Percentiles rank a stretch among this genome's conserved stretches.
These are phyloP conservation scores for Hydrolagus colliei DNA, from an alignment of 2,797 vertebrate species.

Conservation along the genomic window DNA sequence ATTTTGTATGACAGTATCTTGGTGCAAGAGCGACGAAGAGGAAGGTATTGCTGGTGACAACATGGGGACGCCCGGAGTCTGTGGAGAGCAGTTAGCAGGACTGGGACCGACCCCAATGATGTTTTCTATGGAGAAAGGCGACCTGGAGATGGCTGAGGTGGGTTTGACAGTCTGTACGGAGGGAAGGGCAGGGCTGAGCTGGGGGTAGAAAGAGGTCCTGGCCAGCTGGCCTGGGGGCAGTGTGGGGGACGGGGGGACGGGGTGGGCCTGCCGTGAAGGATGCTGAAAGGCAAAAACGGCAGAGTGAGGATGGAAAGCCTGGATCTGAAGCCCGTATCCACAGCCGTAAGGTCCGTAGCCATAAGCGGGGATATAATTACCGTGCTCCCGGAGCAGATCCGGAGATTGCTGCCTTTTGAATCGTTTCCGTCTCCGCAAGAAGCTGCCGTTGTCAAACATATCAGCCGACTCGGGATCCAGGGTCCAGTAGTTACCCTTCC, in stretches of 20 bases:
- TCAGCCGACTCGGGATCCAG: slow-evolving; percentile 85
- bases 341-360: slow-evolving; percentile 69
- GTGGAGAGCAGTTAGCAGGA: slow-evolving; percentile 58
- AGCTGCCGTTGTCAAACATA: slow-evolving; percentile 91
- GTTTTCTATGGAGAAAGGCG: slow-evolving; percentile 90
- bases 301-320: slow-evolving; percentile 76
- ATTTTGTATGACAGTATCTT: slow-evolving; percentile 61
- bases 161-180: slow-evolving; percentile 54
- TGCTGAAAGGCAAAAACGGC: slow-evolving; percentile 80
- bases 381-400: slow-evolving; percentile 70
- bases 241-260: slow-evolving; percentile 65
- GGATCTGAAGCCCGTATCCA: slow-evolving; percentile 82
- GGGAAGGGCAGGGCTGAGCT: slow-evolving; percentile 60
- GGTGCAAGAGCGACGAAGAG: slow-evolving; percentile 52
- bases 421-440: slow-evolving; percentile 78
- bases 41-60: slow-evolving; percentile 52
- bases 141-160: slow-evolving; percentile 48
- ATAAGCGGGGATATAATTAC: slow-evolving; percentile 59
- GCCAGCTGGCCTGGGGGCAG: slow-evolving; percentile 69
- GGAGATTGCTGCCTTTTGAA: slow-evolving; percentile 84
- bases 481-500: slow-evolving; percentile 86
- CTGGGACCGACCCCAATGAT: slow-evolving; percentile 75
- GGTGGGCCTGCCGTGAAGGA: slow-evolving; percentile 52
- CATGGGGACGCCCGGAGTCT: slow-evolving; percentile 58
- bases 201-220: slow-evolving; percentile 72